Base-by-base conservation (phyloP, 2,888 invertebrate genomes). In the Gasteruption jaculator region DNA sequence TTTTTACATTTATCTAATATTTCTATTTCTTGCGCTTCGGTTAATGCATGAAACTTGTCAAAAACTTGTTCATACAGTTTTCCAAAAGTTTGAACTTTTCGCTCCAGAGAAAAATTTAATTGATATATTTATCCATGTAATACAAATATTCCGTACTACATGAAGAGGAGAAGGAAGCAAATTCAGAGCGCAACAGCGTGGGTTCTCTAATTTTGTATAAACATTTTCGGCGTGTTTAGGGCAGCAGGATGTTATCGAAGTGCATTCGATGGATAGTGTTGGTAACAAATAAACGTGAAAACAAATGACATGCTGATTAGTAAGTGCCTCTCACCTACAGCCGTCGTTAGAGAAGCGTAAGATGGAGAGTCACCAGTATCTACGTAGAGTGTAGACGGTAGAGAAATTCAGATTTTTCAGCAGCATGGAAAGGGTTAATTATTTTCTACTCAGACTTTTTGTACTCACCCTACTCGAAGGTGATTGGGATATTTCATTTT, bases 281-380 rank as follows among this genome's bases (percentile, higher is more conserved):
- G 34, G 16, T 42, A 42, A 39, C 31, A 36, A 37, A 50, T 40
- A 35, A 37, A 26, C 43, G 29, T 33, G 22, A 36, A 34, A 32
- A 43, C 35, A 31, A 45, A 32, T 29, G 46, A 46, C 60, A 59
- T 60, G 61, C 62, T 54, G 53, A 58, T 61, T 53, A 50, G 49
- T 49, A 54, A 55, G 57, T 55, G 53, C 63, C 63, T n/a, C 72
- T 63, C 68, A 68, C 68, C 68, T 68, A 68, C 68, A 58, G 68
- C 66, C 52, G 75, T 73, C 61, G 74, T 75, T 60, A 76, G 71
- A 59, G 75, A 74, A 48, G 74, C 72, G 68, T 75, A 75, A 47
- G 75, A 73, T 59, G 74, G 69, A 61, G 73, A 66, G 49, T 70
- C 71, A 58, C 67, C 63, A 58, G 66, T 68, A 63, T 65, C 68